Evolutionary conservation across 1,140 invertebrate species (phyloP).

Genomic region (Zaprionus capensis): DNA sequence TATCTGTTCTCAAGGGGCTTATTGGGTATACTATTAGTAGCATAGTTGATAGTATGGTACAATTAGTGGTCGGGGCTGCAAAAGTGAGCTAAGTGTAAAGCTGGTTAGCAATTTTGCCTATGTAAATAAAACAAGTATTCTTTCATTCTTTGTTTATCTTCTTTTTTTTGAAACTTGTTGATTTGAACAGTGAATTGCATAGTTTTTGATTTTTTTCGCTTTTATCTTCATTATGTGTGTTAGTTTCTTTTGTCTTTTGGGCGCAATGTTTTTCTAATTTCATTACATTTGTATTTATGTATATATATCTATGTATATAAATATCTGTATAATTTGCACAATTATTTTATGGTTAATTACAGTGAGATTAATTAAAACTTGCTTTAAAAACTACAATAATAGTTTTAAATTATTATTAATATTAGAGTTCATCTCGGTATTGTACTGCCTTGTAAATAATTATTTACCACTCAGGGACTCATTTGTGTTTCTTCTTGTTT

Average conservation of each 20-base stretch:
- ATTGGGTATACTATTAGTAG: conserved; percentile 2
- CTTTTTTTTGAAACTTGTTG: conserved; percentile 40
- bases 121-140: conserved; percentile 30
- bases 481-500: conserved; percentile 28
- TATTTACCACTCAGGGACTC: conserved; percentile 63
- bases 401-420: conserved; percentile 70
- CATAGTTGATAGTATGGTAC: conserved; percentile 49
- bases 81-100: conserved; percentile 62
- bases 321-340: conserved; percentile 44
- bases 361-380: conserved; percentile 78
- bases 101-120: conserved; percentile 45
- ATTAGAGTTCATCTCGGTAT: conserved; percentile 65
- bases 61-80: conserved; percentile 52
- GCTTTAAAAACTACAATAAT: conserved; percentile 75
- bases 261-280: conserved; percentile 64
- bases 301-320: conserved; percentile 40
- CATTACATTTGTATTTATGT: conserved; percentile 23
- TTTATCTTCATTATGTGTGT: conserved; percentile 32
- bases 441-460: conserved; percentile 77
- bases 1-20: conserved; percentile 24
- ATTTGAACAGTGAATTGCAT: conserved; percentile 79
- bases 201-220: conserved; percentile 58
- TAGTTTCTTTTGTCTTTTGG: conserved; percentile 64
- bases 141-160: conserved; percentile 9
- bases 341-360: conserved; percentile 67